A percentile compares a stretch with the other conserved stretches of the same genome.
Conservation (phyloP, 2,797 vertebrate genomes). For the Ceryle rudis region DNA sequence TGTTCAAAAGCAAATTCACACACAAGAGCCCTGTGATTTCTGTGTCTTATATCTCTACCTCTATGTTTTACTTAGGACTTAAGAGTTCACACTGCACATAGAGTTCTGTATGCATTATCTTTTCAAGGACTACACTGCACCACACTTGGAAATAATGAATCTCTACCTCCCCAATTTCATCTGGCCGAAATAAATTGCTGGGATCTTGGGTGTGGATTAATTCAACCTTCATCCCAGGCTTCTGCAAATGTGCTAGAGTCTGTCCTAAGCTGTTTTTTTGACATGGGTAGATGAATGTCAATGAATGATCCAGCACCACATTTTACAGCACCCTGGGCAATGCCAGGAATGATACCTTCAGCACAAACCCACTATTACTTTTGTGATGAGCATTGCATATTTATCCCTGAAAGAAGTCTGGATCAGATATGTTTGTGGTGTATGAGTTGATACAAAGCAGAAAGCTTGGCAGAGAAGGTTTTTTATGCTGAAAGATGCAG, state of each 20-base stretch:
- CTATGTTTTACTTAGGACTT: background rate
- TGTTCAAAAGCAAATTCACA: background rate
- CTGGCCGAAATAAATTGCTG: background rate
- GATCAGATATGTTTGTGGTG: background rate
- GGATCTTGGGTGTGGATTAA: background rate
- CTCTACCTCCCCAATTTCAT: background rate
- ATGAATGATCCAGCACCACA: background rate
- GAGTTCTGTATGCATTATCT: background rate
- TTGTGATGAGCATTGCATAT: accelerated
- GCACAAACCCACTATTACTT: background rate
- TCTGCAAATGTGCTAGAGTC: background rate
- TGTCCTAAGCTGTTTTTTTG: background rate
- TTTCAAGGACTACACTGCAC: background rate
- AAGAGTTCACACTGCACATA: background rate
- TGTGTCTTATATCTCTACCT: background rate
- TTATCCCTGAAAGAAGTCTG: background rate
- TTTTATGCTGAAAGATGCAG: background rate
- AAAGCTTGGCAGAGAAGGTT: background rate
- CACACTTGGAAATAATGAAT: background rate
- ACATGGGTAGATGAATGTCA: background rate
- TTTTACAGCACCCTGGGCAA: accelerated
- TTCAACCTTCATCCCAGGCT: background rate
- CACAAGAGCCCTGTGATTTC: background rate
- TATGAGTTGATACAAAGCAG: background rate
- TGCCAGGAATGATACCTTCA: background rate